Conservation (phyloP, 1,140 invertebrate genomes). For the Leptopilina clavipes region DNA sequence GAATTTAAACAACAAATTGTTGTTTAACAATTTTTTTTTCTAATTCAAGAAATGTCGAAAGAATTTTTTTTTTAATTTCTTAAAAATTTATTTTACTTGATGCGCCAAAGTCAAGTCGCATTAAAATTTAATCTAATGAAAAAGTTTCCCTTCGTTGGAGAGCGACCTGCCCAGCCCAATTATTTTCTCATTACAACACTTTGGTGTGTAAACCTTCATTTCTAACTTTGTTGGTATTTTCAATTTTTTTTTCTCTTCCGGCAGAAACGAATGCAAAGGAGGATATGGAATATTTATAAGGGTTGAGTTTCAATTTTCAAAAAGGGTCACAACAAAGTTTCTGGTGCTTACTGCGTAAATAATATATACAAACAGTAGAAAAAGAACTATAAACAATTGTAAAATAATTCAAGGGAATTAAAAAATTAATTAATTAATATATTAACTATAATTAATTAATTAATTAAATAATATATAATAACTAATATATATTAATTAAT, state of each 20-base stretch:
- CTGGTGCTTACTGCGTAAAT: no score
- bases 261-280: neutral
- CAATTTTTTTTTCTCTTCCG: neutral
- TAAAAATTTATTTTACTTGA: neutral
- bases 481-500: neutral
- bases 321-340: neutral
- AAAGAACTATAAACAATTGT: neutral
- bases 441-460: neutral
- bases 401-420: neutral
- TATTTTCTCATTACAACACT: slow-evolving; percentile 20
- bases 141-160: neutral
- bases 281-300: slow-evolving; percentile 4
- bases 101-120: slow-evolving; percentile 1
- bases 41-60: neutral
- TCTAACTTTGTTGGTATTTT: slow-evolving; percentile 16
- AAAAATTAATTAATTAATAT: no score
- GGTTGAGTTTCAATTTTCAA: neutral
- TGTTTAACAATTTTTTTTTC: no score
- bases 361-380: neutral
- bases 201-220: slow-evolving; percentile 9
- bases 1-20: no score
- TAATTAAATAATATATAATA: no score
- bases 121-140: slow-evolving; percentile 11
- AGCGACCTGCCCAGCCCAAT: neutral
- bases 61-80: slow-evolving; percentile 9